Percentiles rank a stretch among this genome's conserved stretches.
phyloP scores from a whole-genome alignment of 2,113 vertebrate genomes.

The Aptenodytes forsteri region DNA sequence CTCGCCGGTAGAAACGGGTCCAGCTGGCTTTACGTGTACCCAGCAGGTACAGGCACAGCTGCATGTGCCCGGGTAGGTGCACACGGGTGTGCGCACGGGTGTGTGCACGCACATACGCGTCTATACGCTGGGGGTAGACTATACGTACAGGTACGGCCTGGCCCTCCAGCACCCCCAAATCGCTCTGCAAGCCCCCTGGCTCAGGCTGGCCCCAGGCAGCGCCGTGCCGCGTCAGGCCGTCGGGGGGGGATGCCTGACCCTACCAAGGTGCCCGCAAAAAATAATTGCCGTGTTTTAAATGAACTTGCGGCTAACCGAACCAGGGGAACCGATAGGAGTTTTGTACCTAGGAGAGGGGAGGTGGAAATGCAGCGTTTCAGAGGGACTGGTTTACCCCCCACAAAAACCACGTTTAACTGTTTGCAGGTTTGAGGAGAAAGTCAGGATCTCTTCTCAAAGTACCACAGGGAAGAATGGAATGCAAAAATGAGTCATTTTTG shows the following conservation, averaged over 20 bases:
- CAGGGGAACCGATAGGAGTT: rapidly evolving
- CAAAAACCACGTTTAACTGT: not conserved
- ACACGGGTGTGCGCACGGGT: rapidly evolving
- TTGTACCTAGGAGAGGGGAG: rapidly evolving
- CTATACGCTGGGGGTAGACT: rapidly evolving
- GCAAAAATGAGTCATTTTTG: not conserved
- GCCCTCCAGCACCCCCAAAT: rapidly evolving
- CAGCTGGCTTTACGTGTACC: too few relatives aligned
- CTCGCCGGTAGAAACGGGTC: rapidly evolving
- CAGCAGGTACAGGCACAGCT: rapidly evolving
- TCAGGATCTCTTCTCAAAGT: not conserved
- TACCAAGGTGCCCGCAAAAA: not conserved
- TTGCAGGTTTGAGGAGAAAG: not conserved
- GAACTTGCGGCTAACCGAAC: not conserved
- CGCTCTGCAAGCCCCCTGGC: not conserved
- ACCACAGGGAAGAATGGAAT: not conserved
- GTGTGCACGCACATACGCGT: rapidly evolving
- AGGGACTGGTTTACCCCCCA: not conserved
- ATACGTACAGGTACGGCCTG: rapidly evolving
- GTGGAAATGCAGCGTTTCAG: not conserved
- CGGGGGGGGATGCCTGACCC: not conserved
- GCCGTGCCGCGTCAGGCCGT: not conserved
- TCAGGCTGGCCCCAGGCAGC: not conserved
- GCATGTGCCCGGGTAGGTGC: rapidly evolving
- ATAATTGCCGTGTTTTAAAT: rapidly evolving